Percentiles rank a stretch among this genome's conserved stretches.
phyloP scores from a whole-genome alignment of 2,888 invertebrate genomes.

The Melinopterus prodromus region DNA sequence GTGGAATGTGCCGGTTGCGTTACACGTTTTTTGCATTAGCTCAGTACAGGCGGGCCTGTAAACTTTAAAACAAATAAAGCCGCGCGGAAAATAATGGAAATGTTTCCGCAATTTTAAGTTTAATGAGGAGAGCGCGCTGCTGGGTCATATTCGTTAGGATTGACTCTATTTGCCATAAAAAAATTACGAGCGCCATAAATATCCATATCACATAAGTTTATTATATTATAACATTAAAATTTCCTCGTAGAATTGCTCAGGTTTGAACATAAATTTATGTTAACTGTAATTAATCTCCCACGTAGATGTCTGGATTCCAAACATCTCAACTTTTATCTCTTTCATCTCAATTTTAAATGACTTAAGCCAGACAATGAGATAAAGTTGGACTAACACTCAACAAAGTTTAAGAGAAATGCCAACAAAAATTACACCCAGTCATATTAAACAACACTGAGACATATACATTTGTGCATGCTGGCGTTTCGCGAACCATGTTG shows the following conservation, averaged over 20 bases:
- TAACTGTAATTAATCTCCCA: no score
- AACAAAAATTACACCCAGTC: no score
- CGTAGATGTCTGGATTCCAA: no score
- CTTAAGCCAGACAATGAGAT: no score
- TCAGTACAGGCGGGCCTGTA: not conserved
- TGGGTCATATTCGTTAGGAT: not conserved
- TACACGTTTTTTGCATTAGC: not conserved
- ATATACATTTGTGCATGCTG: no score
- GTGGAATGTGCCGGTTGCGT: not conserved
- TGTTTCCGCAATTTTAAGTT: not conserved
- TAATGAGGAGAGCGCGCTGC: not conserved
- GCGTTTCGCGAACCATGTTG: no score
- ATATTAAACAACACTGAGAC: no score
- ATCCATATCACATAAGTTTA: not conserved
- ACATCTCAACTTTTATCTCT: no score
- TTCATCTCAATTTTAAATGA: no score
- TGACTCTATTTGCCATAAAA: not conserved
- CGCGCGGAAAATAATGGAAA: not conserved
- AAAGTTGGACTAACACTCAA: no score
- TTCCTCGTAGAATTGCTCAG: not conserved
- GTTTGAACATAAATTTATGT: no score
- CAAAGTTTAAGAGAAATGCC: no score
- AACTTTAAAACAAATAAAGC: not conserved
- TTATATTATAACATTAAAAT: not conserved
- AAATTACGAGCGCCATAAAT: not conserved